Evolutionary conservation across 2,113 vertebrate genomes (phyloP).

Genomic region (Semnornis frantzii): DNA sequence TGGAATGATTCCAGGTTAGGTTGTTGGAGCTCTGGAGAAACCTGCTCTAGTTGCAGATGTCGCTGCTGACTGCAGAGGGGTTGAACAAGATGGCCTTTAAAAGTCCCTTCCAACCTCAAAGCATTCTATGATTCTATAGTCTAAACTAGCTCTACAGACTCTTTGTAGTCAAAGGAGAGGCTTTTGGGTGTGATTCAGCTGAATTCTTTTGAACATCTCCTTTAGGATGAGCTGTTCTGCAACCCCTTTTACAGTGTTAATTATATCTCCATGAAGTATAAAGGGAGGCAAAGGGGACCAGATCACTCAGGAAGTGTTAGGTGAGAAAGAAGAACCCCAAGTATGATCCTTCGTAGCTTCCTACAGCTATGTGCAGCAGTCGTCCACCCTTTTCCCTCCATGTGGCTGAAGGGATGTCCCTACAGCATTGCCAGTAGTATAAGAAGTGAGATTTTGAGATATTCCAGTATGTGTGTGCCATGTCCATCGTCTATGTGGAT

Average conservation of each 20-base stretch:
- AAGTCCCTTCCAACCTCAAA: too few relatives aligned
- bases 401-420: background rate
- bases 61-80: too few relatives aligned
- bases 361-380: background rate
- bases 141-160: background rate
- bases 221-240: too few relatives aligned
- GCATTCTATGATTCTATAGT: background rate
- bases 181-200: background rate
- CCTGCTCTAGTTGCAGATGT: too few relatives aligned
- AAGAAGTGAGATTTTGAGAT: background rate
- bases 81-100: too few relatives aligned
- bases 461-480: rapidly evolving
- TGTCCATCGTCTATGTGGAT: rapidly evolving
- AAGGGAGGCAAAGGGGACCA: background rate
- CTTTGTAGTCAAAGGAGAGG: background rate
- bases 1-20: too few relatives aligned
- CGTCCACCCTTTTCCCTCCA: background rate
- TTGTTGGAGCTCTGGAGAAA: too few relatives aligned
- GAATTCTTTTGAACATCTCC: too few relatives aligned
- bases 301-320: background rate
- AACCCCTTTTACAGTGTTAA: background rate
- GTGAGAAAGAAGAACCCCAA: background rate
- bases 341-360: background rate
- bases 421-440: background rate
- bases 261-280: too few relatives aligned